These are phyloP conservation scores for Epinotia ramella DNA, from an alignment of 2,888 invertebrate genomes.

Conservation along the genomic window DNA sequence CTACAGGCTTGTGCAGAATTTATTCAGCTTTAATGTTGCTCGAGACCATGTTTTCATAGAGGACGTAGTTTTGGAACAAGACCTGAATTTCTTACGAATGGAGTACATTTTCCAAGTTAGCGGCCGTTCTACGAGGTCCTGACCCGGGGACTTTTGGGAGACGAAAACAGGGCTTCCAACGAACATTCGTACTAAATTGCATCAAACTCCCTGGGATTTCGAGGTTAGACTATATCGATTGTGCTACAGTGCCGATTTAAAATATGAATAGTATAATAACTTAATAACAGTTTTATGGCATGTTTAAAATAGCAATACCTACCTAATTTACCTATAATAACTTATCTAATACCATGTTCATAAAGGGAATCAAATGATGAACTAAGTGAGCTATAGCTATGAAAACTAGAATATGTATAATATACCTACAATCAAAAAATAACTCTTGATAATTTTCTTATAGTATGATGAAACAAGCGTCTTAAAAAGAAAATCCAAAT, in stretches of 20 bases:
- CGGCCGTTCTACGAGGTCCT: too few relatives aligned
- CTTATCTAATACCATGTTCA: conserved; percentile 9
- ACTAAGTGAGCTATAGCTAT: conserved; percentile 6
- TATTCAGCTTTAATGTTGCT: too few relatives aligned
- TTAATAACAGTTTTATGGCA: conserved; percentile 22
- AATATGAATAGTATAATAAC: not conserved
- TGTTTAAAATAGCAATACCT: conserved; percentile 12
- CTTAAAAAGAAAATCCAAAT: conserved; percentile 44
- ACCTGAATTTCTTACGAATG: too few relatives aligned
- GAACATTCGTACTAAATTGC: too few relatives aligned
- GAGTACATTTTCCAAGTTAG: too few relatives aligned
- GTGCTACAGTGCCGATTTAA: not conserved
- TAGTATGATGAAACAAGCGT: conserved; percentile 27
- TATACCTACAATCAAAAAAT: conserved; percentile 25
- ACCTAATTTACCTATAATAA: not conserved
- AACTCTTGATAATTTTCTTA: conserved; percentile 7
- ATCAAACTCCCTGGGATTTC: too few relatives aligned
- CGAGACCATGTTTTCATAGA: too few relatives aligned
- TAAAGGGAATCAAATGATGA: conserved; percentile 7
- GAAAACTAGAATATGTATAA: conserved; percentile 21
- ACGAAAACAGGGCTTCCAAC: too few relatives aligned
- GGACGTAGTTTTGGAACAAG: too few relatives aligned
- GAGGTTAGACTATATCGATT: too few relatives aligned
- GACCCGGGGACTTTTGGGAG: too few relatives aligned
- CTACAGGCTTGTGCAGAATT: too few relatives aligned